Base-by-base conservation (phyloP, 2,888 invertebrate species). In the Ommatoiulus sabulosus region DNA sequence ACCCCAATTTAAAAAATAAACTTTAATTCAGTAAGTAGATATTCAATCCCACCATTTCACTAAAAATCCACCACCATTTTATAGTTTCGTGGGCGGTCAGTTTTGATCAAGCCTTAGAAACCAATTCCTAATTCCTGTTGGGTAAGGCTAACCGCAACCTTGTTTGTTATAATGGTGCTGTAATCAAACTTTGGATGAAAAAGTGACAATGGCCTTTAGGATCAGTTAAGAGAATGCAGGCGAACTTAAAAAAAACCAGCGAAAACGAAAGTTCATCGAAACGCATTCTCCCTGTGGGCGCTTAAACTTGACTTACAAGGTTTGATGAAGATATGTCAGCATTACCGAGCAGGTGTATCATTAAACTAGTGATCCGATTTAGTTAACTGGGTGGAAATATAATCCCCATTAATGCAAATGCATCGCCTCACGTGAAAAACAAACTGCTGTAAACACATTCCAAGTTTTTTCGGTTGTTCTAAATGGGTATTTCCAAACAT, bases 121-220 rank as follows among this genome's bases (percentile, higher is more conserved):
- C 10, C 48, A 57, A 57, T 57, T 57, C 17, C 17, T 57, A 57
- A 57, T 57, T 57, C 57, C 57, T 17, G 57, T 57, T 57, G 57
- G 57, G 57, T 57, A 57, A 57, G 57, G 57, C 57, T 57, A 17
- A 57, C 57, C 15, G 10, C 57, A 57, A 57, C 57, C 15, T 57
- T 57, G 57, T 57, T 57, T 57, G 17, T 57, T 57, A 57, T 57
- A 17, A 57, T 48, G 17, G 57, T 17, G 57, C 17, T 57, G 57
- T 5, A 57, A 12, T 17, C 57, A 57, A n/a, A 57, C 5, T 17
- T 57, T 17, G 57, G 57, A 57, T 57, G 17, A 17, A 17, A 57
- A 57, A 57, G 57, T 57, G 57, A 57, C 57, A 57, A 57, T 57
- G 57, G 57, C 57, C 57, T 57, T 57, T 57, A 17, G 17, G 57